Evolutionary conservation across 2,888 invertebrate species (phyloP).

Genomic region (Mythimna vitellina): DNA sequence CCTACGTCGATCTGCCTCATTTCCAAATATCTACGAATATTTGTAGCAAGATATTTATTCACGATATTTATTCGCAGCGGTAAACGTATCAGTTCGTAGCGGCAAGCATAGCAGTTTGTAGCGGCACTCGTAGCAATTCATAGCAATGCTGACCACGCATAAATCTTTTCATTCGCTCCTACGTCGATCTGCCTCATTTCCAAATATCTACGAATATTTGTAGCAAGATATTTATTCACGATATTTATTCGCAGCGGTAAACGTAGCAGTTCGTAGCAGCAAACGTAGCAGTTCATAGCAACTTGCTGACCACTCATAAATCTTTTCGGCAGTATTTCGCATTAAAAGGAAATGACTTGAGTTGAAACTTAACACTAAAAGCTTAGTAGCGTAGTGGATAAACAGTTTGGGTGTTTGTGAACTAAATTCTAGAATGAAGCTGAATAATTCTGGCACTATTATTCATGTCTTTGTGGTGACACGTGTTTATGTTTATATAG

Average conservation of each 20-base stretch:
- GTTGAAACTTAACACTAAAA: slow-evolving; percentile 55
- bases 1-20: no score
- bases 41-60: no score
- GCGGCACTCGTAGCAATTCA: slow-evolving; percentile 57
- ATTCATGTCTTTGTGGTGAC: slow-evolving; percentile 8
- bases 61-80: neutral
- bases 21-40: no score
- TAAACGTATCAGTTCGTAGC: no score
- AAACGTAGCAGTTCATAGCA: slow-evolving; percentile 64
- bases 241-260: no score
- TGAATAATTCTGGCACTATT: slow-evolving; percentile 11
- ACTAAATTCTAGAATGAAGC: slow-evolving; percentile 5
- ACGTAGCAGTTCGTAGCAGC: slow-evolving; percentile 45
- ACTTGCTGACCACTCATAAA: slow-evolving; percentile 60
- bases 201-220: no score
- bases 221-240: no score
- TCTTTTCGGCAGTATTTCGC: slow-evolving; percentile 48
- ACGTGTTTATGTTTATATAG: neutral
- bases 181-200: no score
- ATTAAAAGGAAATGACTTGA: slow-evolving; percentile 59
- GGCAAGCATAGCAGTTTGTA: no score
- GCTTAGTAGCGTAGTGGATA: slow-evolving; percentile 35
- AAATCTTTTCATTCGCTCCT: slow-evolving; percentile 47
- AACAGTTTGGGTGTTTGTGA: slow-evolving; percentile 19
- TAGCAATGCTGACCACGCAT: slow-evolving; percentile 61